phyloP scores from a whole-genome alignment of 2,888 invertebrate genomes.

The Saturnia pavonia region DNA sequence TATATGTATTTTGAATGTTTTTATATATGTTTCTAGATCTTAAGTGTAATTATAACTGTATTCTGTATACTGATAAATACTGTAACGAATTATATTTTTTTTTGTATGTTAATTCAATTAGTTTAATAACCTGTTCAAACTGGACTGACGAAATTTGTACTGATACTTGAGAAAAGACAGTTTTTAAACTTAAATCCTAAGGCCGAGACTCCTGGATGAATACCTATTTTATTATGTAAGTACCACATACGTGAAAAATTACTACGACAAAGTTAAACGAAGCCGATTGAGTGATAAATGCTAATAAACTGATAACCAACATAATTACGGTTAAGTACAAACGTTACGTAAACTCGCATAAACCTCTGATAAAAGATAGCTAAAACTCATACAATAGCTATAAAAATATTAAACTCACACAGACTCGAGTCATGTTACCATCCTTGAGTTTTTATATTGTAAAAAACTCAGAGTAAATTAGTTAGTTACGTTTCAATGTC shows the following conservation, averaged over 20 bases:
- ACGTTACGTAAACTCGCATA: not conserved
- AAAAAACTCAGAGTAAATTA: constrained; percentile 35
- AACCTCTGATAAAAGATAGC: constrained; percentile 1
- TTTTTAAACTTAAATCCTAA: not conserved
- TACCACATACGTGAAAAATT: not conserved
- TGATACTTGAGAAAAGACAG: no score
- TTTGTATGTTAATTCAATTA: no score
- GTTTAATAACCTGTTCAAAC: no score
- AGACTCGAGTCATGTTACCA: constrained; percentile 45
- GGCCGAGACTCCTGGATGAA: not conserved
- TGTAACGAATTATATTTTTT: no score
- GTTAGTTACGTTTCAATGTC: constrained; percentile 49
- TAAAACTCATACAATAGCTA: constrained; percentile 15
- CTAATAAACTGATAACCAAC: not conserved
- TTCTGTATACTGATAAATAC: no score
- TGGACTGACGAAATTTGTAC: no score
- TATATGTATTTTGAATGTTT: not conserved
- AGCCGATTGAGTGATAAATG: not conserved
- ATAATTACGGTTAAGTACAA: not conserved
- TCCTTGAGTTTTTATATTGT: constrained; percentile 44
- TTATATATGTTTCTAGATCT: not conserved
- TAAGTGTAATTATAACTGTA: no score
- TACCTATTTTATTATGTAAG: not conserved
- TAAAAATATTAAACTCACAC: constrained; percentile 20
- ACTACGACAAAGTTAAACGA: not conserved